These are phyloP conservation scores for Nannospalax galili DNA, from an alignment of 2,113 vertebrate species.

Conservation along the genomic window DNA sequence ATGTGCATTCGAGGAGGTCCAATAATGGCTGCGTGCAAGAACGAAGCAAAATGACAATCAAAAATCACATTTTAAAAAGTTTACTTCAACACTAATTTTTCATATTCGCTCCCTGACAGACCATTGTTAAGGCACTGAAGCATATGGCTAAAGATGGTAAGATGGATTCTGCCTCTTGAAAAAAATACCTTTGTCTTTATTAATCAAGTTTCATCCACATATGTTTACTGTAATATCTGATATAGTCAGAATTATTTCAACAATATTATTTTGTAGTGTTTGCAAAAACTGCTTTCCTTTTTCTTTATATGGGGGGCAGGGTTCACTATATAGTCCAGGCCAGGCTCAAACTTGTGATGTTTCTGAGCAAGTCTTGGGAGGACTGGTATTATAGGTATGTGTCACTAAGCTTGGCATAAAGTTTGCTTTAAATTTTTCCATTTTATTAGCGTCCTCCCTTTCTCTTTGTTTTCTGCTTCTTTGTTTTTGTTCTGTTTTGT, in stretches of 20 bases:
- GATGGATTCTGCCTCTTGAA: not conserved
- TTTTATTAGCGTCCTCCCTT: not conserved
- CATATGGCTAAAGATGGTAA: not conserved
- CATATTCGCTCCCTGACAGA: not conserved
- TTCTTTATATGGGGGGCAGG: not conserved
- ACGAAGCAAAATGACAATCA: not conserved
- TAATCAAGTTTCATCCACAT: not conserved
- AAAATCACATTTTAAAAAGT: not conserved
- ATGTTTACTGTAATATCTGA: not conserved
- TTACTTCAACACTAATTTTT: not conserved
- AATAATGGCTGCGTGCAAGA: constrained; percentile 75
- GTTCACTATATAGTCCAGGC: not conserved
- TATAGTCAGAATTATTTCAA: not conserved
- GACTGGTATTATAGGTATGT: not conserved
- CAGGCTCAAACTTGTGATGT: not conserved
- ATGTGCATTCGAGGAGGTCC: constrained; percentile 81
- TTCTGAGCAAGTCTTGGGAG: not conserved
- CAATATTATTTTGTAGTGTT: constrained; percentile 20
- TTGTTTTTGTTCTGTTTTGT: too few relatives aligned
- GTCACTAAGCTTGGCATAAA: not conserved
- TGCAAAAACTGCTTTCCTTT: not conserved
- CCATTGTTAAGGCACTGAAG: not conserved
- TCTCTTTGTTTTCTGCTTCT: not conserved
- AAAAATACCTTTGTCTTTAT: not conserved
- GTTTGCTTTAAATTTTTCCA: not conserved